Conservation (phyloP, 2,113 vertebrate genomes). For the Lophius piscatorius region DNA sequence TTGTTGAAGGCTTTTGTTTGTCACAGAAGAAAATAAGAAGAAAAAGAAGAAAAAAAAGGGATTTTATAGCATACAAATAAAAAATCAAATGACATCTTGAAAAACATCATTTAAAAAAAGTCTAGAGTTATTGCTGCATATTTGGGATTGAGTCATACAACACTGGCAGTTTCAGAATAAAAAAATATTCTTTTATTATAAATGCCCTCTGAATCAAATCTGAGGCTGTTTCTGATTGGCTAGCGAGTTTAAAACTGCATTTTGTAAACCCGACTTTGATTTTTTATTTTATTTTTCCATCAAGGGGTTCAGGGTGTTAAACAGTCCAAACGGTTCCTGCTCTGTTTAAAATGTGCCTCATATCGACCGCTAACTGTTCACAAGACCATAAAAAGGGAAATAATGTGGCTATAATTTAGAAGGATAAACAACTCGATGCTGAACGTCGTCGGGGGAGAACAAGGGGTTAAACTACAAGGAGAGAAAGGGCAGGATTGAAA, state of each 20-base stretch:
- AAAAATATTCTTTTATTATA: no score
- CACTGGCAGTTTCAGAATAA: conserved; percentile 50
- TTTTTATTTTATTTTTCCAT: not conserved
- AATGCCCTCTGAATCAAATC: no score
- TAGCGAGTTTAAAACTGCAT: no score
- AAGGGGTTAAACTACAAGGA: conserved; percentile 10
- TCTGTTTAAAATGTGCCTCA: conserved; percentile 3
- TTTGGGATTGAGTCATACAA: conserved; percentile 61
- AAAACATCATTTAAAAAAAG: conserved; percentile 11
- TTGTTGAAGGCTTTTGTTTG: conserved; percentile 1
- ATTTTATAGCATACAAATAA: conserved; percentile 1
- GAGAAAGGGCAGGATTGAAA: not conserved
- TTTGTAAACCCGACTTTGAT: no score
- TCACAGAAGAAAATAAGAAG: conserved; percentile 1
- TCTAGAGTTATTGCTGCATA: conserved; percentile 8
- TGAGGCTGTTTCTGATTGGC: not conserved
- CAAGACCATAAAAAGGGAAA: conserved; percentile 15
- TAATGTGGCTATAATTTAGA: conserved; percentile 4
- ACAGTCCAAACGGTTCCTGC: not conserved
- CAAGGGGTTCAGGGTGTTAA: not conserved
- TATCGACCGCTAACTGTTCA: conserved; percentile 8
- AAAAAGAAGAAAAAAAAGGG: not conserved
- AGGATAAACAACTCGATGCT: conserved; percentile 11
- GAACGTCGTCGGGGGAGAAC: no score
- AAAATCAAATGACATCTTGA: not conserved